These are phyloP conservation scores for Epizoanthus scotinus DNA, from an alignment of 92 coral and sea anemone species.

Conservation along the genomic window DNA sequence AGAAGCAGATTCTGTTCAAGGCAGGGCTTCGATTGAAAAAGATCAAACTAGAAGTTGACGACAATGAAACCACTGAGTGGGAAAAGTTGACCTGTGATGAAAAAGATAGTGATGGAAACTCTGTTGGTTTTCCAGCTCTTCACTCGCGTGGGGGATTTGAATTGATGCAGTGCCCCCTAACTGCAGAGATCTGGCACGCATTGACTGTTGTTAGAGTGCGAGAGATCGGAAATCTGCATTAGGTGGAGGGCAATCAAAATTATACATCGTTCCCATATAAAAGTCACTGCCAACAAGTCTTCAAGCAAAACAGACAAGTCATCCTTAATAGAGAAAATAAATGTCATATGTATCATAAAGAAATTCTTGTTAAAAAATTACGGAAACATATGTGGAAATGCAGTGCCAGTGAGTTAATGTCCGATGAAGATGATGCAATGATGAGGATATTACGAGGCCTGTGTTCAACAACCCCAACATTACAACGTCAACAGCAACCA, in stretches of 20 bases:
- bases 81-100: conserved; percentile 55
- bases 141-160: conserved; percentile 60
- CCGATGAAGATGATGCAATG: conserved; percentile 48
- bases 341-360: conserved; percentile 46
- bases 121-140: conserved; percentile 61
- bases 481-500: conserved; percentile 10
- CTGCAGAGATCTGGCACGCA: conserved; percentile 49
- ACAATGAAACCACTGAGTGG: conserved; percentile 57
- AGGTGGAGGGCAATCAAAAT: conserved; percentile 52
- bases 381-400: conserved; percentile 62
- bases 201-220: conserved; percentile 53
- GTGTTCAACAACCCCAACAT: conserved; percentile 25
- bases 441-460: conserved; percentile 23
- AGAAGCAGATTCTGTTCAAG: conserved; percentile 58
- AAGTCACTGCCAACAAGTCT: conserved; percentile 50
- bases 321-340: conserved; percentile 47
- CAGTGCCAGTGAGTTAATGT: conserved; percentile 15
- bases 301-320: conserved; percentile 31
- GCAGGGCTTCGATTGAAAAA: conserved; percentile 69
- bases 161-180: conserved; percentile 53
- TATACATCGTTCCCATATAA: conserved; percentile 42
- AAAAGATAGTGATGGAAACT: conserved; percentile 36
- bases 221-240: conserved; percentile 46
- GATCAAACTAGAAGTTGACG: conserved; percentile 61
- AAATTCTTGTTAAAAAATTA: conserved; percentile 50